Conservation (phyloP, 2,113 vertebrate genomes). For the Sylvicapra grimmia region DNA sequence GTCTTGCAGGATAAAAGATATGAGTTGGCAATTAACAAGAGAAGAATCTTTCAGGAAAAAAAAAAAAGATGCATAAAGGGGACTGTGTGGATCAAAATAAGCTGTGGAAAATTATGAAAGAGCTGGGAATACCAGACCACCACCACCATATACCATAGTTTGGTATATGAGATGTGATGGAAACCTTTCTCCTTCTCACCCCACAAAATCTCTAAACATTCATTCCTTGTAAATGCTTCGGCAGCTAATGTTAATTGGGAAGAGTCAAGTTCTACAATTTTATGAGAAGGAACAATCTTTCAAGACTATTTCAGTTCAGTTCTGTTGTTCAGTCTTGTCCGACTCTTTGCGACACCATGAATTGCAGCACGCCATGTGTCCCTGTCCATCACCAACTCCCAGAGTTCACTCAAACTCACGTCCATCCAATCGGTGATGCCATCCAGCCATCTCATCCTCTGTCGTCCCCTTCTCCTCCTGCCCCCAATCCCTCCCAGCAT, state of each 20-base stretch:
- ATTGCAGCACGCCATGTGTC: no score
- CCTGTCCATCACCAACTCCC: no score
- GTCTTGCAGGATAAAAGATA: not conserved
- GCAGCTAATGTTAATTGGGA: not conserved
- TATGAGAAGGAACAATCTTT: not conserved
- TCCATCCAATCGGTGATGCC: no score
- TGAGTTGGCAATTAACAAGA: not conserved
- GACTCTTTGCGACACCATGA: no score
- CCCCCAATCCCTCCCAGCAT: no score
- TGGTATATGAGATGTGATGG: not conserved
- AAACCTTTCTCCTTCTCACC: not conserved
- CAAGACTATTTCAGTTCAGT: not conserved
- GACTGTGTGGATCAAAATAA: not conserved
- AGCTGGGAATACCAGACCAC: no score
- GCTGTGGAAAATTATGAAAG: no score
- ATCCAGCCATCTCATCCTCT: no score
- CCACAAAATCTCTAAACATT: not conserved
- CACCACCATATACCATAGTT: not conserved
- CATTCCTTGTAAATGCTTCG: not conserved
- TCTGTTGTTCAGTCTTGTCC: no score
- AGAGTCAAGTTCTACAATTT: not conserved
- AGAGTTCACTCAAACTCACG: no score
- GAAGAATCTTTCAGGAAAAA: not conserved
- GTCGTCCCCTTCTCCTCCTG: no score
- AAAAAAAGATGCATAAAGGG: not conserved